phyloP scores from a whole-genome alignment of 2,113 vertebrate species.

The Synodontis membranacea region DNA sequence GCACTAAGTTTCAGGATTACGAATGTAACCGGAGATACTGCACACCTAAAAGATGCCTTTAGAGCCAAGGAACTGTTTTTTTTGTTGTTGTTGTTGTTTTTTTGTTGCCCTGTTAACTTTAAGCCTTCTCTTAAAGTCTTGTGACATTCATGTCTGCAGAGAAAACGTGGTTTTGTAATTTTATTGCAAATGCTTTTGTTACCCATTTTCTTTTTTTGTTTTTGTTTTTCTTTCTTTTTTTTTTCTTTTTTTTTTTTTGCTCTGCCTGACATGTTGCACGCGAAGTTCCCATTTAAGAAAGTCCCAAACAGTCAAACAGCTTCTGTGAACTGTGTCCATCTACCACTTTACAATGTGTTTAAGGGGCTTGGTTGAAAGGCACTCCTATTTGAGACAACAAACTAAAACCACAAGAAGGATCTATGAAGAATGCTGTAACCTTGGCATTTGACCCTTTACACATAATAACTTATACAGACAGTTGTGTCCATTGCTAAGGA shows the following conservation, averaged over 20 bases:
- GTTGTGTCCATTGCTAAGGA: neutral
- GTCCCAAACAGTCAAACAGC: neutral
- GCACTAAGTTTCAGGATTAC: neutral
- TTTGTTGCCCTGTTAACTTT: neutral
- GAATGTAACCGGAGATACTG: neutral
- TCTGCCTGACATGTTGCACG: neutral
- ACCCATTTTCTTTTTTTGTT: too few species aligned
- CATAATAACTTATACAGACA: neutral
- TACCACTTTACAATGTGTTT: neutral
- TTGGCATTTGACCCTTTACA: neutral
- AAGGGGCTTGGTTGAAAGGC: neutral
- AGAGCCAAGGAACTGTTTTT: neutral
- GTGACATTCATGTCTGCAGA: neutral
- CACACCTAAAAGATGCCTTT: neutral
- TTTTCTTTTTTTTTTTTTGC: neutral
- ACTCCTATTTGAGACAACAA: neutral
- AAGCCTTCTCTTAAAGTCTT: neutral
- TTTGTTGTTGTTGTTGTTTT: too few species aligned
- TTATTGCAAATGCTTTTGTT: neutral
- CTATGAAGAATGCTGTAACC: neutral
- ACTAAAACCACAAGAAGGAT: neutral
- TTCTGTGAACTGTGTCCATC: neutral
- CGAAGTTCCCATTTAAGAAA: neutral
- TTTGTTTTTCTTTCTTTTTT: neutral
- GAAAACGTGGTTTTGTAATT: neutral